phyloP scores from a whole-genome alignment of 2,888 invertebrate species.

The Synergus laeviventris region DNA sequence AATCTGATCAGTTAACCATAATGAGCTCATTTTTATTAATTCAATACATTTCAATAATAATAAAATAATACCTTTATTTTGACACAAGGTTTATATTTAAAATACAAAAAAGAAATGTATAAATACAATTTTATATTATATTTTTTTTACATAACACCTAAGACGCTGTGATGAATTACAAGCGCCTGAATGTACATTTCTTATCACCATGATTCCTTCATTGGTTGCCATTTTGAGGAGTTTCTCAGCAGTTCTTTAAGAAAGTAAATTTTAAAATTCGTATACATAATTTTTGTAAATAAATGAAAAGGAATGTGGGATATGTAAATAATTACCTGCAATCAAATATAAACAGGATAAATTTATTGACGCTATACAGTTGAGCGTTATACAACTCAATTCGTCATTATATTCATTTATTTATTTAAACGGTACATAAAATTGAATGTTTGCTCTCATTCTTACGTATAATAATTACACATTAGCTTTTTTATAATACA shows the following conservation, averaged over 20 bases:
- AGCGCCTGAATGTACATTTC: not conserved
- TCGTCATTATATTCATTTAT: slow-evolving; percentile 1
- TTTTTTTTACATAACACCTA: not conserved
- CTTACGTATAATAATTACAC: slow-evolving; percentile 19
- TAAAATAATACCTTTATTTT: too few species aligned
- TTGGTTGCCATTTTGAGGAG: not conserved
- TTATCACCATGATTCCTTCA: not conserved
- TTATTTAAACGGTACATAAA: slow-evolving; percentile 13
- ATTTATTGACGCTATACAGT: slow-evolving; percentile 11
- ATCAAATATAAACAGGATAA: slow-evolving; percentile 34
- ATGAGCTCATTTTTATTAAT: too few species aligned
- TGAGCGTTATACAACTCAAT: slow-evolving; percentile 16
- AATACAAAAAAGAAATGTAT: too few species aligned
- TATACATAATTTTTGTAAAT: not conserved
- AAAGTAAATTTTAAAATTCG: not conserved
- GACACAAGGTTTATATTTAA: too few species aligned
- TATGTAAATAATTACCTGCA: not conserved
- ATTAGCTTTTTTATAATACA: slow-evolving; percentile 18
- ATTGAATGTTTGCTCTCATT: slow-evolving; percentile 18
- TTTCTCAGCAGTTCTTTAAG: not conserved
- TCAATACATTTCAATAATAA: too few species aligned
- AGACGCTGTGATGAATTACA: not conserved
- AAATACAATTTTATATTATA: too few species aligned
- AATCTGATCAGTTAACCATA: too few species aligned
- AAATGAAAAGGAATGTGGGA: not conserved